Evolutionary conservation across 2,888 invertebrate species (phyloP).

Genomic region (Junonia oenone): DNA sequence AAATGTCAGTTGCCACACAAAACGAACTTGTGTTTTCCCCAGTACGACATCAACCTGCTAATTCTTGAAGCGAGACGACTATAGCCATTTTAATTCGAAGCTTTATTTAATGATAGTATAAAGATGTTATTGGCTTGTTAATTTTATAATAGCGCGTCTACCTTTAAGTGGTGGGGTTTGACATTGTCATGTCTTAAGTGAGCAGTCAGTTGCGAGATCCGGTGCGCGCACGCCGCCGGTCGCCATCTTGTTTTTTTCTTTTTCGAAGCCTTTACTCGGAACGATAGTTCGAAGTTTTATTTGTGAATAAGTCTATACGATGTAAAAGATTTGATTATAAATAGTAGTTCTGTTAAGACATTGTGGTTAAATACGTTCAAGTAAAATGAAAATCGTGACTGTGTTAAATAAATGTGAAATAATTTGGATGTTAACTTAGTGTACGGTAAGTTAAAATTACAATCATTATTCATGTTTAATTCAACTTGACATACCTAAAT

Average conservation of each 20-base stretch:
- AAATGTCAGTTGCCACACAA: constrained; percentile 35
- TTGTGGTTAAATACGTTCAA: not conserved
- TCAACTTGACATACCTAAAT: not conserved
- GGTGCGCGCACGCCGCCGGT: constrained; percentile 46
- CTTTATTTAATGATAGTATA: constrained; percentile 9
- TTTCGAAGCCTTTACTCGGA: constrained; percentile 14
- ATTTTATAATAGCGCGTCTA: constrained; percentile 20
- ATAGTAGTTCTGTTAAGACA: too few species aligned
- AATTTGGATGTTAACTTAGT: not conserved
- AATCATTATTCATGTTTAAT: not conserved
- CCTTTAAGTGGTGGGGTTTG: constrained; percentile 44
- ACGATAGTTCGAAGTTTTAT: not conserved
- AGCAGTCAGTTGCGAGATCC: constrained; percentile 63
- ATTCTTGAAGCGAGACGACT: constrained; percentile 43
- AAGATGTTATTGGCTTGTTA: constrained; percentile 21
- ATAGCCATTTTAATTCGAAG: not conserved
- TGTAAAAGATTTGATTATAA: too few species aligned
- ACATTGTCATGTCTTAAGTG: constrained; percentile 54
- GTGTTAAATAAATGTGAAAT: constrained; percentile 1
- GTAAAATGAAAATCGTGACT: not conserved
- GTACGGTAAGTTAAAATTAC: not conserved
- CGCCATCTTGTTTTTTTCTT: constrained; percentile 40
- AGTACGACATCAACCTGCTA: constrained; percentile 50
- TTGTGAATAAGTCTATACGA: not conserved
- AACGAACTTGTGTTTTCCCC: constrained; percentile 54